A percentile compares a stretch with the other conserved stretches of the same genome.
Evolutionary conservation across 2,888 invertebrate species (phyloP).

Genomic region (Hemicrepidius hirtus): DNA sequence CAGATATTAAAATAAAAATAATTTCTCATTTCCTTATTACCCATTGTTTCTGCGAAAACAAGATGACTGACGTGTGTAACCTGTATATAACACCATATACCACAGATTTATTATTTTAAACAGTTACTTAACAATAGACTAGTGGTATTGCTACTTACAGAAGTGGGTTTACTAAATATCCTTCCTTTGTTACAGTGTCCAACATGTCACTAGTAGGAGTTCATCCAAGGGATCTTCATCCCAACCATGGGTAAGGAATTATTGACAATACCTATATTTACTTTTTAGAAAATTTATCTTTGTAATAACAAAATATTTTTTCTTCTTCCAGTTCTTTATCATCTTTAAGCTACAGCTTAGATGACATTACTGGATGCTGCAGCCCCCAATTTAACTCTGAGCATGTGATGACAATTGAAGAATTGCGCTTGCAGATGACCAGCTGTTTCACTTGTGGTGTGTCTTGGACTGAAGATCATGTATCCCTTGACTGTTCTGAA

Average conservation of each 20-base stretch:
- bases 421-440: slow-evolving; percentile 81
- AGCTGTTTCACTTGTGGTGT: slow-evolving; percentile 88
- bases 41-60: not conserved
- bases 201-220: slow-evolving; percentile 76
- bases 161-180: no score
- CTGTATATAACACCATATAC: no score
- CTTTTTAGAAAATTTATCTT: no score
- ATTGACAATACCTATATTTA: not conserved
- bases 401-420: slow-evolving; percentile 81
- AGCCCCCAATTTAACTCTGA: slow-evolving; percentile 64
- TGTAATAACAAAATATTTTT: no score
- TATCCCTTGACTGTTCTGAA: slow-evolving; percentile 85
- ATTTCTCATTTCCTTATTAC: not conserved
- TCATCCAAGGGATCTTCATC: slow-evolving; percentile 73
- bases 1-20: not conserved
- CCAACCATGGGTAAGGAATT: slow-evolving; percentile 68
- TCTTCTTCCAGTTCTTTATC: slow-evolving; percentile 69
- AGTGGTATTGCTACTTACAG: no score
- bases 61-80: no score
- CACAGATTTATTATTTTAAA: no score
- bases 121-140: no score
- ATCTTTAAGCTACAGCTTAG: slow-evolving; percentile 69
- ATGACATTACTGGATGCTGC: slow-evolving; percentile 66
- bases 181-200: slow-evolving; percentile 70
- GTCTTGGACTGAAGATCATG: slow-evolving; percentile 86